Evolutionary conservation across 2,113 vertebrate species (phyloP).

Genomic region (Ptilonorhynchus violaceus): DNA sequence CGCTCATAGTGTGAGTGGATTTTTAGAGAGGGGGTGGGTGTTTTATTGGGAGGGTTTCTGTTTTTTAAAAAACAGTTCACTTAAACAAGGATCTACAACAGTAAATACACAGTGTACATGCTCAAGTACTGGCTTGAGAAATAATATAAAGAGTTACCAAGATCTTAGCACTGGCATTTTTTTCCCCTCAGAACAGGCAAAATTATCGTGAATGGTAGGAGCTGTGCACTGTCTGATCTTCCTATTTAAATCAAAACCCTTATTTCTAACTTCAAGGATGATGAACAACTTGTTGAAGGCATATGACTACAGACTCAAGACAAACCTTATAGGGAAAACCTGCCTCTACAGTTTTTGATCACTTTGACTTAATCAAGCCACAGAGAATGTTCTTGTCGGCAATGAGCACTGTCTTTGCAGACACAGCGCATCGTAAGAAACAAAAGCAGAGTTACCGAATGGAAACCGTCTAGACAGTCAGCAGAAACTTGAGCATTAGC

Average conservation of each 20-base stretch:
- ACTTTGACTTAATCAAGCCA: slow-evolving; percentile 3
- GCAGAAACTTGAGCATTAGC: slow-evolving; percentile 36
- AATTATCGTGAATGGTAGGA: not conserved
- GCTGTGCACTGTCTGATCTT: not conserved
- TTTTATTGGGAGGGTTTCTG: not conserved
- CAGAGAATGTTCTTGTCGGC: not conserved
- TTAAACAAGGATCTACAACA: not conserved
- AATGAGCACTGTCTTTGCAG: not conserved
- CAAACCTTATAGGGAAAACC: slow-evolving; percentile 13
- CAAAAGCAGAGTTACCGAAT: not conserved
- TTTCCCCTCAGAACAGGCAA: not conserved
- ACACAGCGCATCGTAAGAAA: not conserved
- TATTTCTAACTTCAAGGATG: not conserved
- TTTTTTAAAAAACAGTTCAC: not conserved
- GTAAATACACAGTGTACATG: not conserved
- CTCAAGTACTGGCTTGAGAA: not conserved
- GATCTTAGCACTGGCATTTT: not conserved
- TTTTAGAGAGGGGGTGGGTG: not conserved
- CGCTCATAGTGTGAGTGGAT: not conserved
- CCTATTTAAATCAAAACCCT: not conserved
- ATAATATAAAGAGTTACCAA: not conserved
- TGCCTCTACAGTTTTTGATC: slow-evolving; percentile 4
- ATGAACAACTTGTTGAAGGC: not conserved
- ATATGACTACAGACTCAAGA: not conserved
- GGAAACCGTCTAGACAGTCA: slow-evolving; percentile 39